phyloP scores from a whole-genome alignment of 1,140 invertebrate species.

The Drosophila teissieri region DNA sequence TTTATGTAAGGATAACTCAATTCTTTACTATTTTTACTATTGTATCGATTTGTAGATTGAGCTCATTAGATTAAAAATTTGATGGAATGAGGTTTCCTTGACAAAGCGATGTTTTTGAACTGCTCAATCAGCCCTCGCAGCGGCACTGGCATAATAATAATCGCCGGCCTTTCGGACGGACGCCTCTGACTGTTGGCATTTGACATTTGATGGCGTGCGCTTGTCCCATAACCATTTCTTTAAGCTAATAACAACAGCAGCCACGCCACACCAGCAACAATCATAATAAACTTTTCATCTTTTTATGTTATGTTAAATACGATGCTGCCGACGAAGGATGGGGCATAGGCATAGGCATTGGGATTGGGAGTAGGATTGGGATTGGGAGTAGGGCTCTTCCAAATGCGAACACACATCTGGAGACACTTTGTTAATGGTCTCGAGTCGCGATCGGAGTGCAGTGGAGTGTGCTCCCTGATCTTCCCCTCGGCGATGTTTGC shows the following conservation, averaged over 20 bases:
- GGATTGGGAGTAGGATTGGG: background rate
- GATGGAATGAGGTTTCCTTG: no score
- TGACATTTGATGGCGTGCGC: slow-evolving; percentile 74
- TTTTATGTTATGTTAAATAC: slow-evolving; percentile 82
- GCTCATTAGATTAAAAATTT: no score
- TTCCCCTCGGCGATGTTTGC: slow-evolving; percentile 53
- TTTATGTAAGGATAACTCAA: no score
- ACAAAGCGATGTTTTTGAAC: background rate
- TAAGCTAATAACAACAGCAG: slow-evolving; percentile 70
- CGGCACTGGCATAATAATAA: slow-evolving; percentile 20
- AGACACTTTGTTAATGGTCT: slow-evolving; percentile 80
- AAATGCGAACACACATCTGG: slow-evolving; percentile 64
- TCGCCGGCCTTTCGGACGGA: slow-evolving; percentile 26
- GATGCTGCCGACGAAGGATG: slow-evolving; percentile 56
- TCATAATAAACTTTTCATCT: slow-evolving; percentile 83
- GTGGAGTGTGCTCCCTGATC: slow-evolving; percentile 9
- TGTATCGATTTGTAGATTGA: no score
- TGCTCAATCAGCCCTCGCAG: slow-evolving; percentile 1
- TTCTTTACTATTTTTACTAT: no score
- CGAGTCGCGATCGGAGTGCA: slow-evolving; percentile 15
- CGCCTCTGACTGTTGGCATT: slow-evolving; percentile 63
- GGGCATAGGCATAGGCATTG: background rate
- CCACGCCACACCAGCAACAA: slow-evolving; percentile 57
- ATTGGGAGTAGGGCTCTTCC: slow-evolving; percentile 20
- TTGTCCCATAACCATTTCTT: slow-evolving; percentile 77